phyloP scores from a whole-genome alignment of 2,888 invertebrate species.

The Galeruca laticollis region DNA sequence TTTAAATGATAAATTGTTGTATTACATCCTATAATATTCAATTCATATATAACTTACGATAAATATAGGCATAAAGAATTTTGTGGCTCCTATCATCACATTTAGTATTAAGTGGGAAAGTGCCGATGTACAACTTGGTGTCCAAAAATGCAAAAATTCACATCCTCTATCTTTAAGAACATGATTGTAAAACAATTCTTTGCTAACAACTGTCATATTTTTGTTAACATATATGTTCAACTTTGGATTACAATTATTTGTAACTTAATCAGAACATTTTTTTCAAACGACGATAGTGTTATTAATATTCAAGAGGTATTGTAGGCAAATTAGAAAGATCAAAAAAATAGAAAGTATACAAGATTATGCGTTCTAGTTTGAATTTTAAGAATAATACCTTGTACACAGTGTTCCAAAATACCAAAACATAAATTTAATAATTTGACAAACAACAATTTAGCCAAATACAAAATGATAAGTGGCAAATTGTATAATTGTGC shows the following conservation, averaged over 20 bases:
- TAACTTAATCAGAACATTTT: too few species aligned
- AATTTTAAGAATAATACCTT: too few species aligned
- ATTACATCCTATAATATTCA: too few species aligned
- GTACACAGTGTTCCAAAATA: too few species aligned
- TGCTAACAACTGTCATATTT: conserved; percentile 54
- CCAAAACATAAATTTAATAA: too few species aligned
- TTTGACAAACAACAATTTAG: too few species aligned
- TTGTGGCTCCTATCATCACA: conserved; percentile 49
- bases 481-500: too few species aligned
- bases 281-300: too few species aligned
- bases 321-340: background rate
- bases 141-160: conserved; percentile 51
- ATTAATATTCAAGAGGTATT: conserved; percentile 17
- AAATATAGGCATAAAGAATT: conserved; percentile 57
- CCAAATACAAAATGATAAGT: too few species aligned
- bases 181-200: conserved; percentile 52
- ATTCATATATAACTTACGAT: conserved; percentile 29
- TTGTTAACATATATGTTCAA: too few species aligned
- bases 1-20: too few species aligned
- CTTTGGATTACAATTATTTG: too few species aligned
- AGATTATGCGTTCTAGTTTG: background rate
- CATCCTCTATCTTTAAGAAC: conserved; percentile 43
- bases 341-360: background rate
- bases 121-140: conserved; percentile 44
- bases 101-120: conserved; percentile 25